These are phyloP conservation scores for Drosophila mauritiana DNA, from an alignment of 1,140 invertebrate genomes.

Conservation along the genomic window DNA sequence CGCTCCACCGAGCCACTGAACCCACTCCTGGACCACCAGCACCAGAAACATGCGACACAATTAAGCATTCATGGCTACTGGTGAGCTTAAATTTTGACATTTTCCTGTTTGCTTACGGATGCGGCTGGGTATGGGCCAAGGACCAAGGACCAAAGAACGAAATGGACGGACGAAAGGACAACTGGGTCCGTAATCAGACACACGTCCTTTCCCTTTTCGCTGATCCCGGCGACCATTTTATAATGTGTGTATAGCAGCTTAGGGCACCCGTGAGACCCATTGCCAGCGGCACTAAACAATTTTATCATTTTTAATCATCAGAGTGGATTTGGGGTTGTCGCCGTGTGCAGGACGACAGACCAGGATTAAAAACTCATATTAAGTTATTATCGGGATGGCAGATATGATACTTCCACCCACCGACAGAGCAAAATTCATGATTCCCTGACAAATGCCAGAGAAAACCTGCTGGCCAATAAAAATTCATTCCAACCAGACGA, in stretches of 20 bases:
- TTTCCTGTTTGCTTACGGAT: constrained; percentile 68
- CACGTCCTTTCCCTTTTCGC: constrained; percentile 57
- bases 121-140: constrained; percentile 13
- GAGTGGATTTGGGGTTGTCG: constrained; percentile 66
- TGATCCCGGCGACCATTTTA: constrained; percentile 84
- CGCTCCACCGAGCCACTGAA: constrained; percentile 36
- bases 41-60: constrained; percentile 58
- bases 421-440: constrained; percentile 52
- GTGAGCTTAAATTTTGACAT: constrained; percentile 81
- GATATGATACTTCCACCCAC: constrained; percentile 8
- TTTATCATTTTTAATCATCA: constrained; percentile 85
- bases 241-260: constrained; percentile 84
- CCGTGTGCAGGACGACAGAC: constrained; percentile 36
- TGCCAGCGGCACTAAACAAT: constrained; percentile 79
- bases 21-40: constrained; percentile 13
- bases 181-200: constrained; percentile 48
- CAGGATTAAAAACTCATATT: constrained; percentile 84
- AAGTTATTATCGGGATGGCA: constrained; percentile 80
- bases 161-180: constrained; percentile 13
- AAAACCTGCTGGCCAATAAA: constrained; percentile 62
- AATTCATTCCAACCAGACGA: constrained; percentile 69
- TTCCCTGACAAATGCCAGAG: constrained; percentile 32
- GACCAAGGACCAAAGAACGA: constrained; percentile 6
- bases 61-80: constrained; percentile 77
- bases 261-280: constrained; percentile 76